Evolutionary conservation across 2,888 invertebrate genomes (phyloP).

Genomic region (Pardosa pseudoannulata): DNA sequence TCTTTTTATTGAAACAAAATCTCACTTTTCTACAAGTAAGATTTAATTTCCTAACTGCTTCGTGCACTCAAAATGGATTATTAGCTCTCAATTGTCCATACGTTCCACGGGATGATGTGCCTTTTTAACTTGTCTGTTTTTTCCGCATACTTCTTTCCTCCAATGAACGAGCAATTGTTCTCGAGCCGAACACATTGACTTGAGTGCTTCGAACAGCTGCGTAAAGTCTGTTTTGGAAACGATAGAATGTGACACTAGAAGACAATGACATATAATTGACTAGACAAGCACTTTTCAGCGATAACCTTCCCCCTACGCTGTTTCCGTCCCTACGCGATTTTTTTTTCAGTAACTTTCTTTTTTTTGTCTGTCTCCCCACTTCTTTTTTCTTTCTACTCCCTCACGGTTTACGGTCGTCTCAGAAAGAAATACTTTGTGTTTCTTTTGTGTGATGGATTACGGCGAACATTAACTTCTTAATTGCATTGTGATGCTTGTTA

Average conservation of each 20-base stretch:
- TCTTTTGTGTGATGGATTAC: not conserved
- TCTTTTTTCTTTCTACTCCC: not conserved
- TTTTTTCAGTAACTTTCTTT: not conserved
- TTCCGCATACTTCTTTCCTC: too few relatives aligned
- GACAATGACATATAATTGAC: not conserved
- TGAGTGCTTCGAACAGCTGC: not conserved
- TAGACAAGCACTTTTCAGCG: not conserved
- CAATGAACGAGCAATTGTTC: too few relatives aligned
- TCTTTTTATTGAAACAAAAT: too few relatives aligned
- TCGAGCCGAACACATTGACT: not conserved
- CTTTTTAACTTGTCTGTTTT: too few relatives aligned
- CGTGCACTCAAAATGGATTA: too few relatives aligned
- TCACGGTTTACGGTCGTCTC: not conserved
- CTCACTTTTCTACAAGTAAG: too few relatives aligned
- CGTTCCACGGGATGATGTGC: too few relatives aligned
- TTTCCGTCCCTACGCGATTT: too few relatives aligned
- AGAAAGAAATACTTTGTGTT: not conserved
- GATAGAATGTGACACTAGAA: not conserved
- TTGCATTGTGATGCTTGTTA: not conserved
- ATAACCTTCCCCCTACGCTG: not conserved
- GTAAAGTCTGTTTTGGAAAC: not conserved
- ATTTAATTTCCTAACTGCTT: too few relatives aligned
- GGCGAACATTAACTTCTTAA: not conserved
- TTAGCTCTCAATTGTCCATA: too few relatives aligned
- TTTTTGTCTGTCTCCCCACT: not conserved